Base-by-base conservation (phyloP, 1,140 invertebrate genomes). In the Laupala kohalensis region DNA sequence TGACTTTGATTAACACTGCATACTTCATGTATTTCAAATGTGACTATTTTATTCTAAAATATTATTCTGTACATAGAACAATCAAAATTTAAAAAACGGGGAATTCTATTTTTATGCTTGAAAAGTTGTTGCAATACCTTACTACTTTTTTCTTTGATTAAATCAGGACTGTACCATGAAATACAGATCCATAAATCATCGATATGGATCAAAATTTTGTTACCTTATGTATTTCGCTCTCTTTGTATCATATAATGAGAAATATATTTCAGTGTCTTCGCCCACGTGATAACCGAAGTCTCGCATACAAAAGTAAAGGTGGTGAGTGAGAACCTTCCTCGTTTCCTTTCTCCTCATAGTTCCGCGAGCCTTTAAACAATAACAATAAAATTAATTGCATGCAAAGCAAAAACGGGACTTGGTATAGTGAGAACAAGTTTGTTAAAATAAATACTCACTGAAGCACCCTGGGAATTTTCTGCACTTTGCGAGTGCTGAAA, bases 261-360 rank as follows among this genome's bases (percentile, higher is more conserved):
- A 90, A 75, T 93, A 90, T 5, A 95, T 87, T 81, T 96, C 94
- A 0, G 91, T 89, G 77, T 95, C 92, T 79, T 96, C 94, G 0
- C 92, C 92, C n/a, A 74, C 73, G 19, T 89, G 88, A 76, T 93
- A 91, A 0, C 92, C 91, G 78, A 95, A 95, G 78, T 95, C 92
- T 6, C 92, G 81, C 89, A 95, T 93, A 77, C 90, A 93, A 78
- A 94, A 90, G 79, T 92, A 93, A 9, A 95, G 81, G 78, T 95
- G 92, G 79, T 94, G 90, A 1, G 91, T 90, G 5, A 90, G 78
- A 1, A 89, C 85, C 76, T 89, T 90, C n/a, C 84, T 85, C 64
- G 83, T 81, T 74, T 89, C 86, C 81, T 85, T 90, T 3, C 87
- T 83, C 24, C 87, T 85, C 5, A 92, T 78, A 0, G 90, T 92